Percentiles rank a stretch among this genome's conserved stretches.
These are phyloP conservation scores for Sinella curviseta DNA, from an alignment of 1,140 invertebrate genomes.

Conservation along the genomic window DNA sequence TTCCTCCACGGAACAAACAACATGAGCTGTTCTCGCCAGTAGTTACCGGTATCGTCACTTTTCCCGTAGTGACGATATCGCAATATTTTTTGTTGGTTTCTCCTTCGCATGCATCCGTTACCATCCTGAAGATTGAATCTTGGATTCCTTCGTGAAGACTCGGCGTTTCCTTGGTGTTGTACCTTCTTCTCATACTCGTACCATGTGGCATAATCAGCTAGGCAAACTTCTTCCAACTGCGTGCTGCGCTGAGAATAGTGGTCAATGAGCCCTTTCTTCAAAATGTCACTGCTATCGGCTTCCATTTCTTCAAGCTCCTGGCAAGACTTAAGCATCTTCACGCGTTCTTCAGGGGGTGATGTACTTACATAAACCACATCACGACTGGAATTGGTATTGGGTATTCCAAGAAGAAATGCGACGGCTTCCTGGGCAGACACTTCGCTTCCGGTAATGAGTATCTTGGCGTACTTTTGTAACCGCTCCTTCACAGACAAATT, in stretches of 20 bases:
- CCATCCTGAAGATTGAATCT: background rate
- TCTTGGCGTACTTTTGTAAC: slow-evolving; percentile 48
- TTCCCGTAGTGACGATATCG: background rate
- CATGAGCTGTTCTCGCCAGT: background rate
- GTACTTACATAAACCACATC: slow-evolving; percentile 38
- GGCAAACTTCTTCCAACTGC: background rate
- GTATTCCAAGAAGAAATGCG: slow-evolving; percentile 47
- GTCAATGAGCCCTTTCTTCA: background rate
- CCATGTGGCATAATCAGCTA: background rate
- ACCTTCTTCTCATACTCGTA: background rate
- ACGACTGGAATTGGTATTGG: slow-evolving; percentile 42
- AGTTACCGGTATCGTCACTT: background rate
- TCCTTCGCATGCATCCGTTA: background rate
- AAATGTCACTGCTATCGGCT: slow-evolving; percentile 24
- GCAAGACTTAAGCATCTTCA: slow-evolving; percentile 25
- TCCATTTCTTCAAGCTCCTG: slow-evolving; percentile 27
- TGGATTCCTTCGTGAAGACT: background rate
- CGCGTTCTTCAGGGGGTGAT: slow-evolving; percentile 18
- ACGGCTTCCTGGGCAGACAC: slow-evolving; percentile 51
- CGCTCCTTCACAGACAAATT: slow-evolving; percentile 37
- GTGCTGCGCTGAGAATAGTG: background rate
- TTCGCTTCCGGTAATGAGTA: slow-evolving; percentile 50
- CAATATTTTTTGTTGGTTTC: background rate
- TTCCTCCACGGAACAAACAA: background rate
- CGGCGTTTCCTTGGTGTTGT: background rate